Conservation (phyloP, 2,888 invertebrate genomes). For the Priocnemis perturbator region DNA sequence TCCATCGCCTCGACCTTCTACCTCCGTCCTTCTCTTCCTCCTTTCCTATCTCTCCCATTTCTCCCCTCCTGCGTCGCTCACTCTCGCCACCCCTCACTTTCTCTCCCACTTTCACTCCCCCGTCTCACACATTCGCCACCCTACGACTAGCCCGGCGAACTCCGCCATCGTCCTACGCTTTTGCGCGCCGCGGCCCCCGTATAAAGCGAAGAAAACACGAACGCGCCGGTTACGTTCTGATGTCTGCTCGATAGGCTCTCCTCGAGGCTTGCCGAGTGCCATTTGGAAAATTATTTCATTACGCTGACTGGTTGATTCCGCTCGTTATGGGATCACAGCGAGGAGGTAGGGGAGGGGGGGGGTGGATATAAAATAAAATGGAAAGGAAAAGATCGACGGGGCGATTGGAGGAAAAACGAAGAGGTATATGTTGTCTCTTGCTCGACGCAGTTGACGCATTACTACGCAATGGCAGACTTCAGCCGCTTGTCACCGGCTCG, state of each 20-base stretch:
- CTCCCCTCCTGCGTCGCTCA: conserved; percentile 24
- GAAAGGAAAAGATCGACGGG: not conserved
- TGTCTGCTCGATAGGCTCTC: conserved; percentile 39
- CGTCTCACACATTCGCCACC: conserved; percentile 10
- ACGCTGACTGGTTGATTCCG: conserved; percentile 4
- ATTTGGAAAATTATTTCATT: conserved; percentile 23
- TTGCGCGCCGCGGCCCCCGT: conserved; percentile 41
- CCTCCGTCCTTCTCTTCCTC: conserved; percentile 22
- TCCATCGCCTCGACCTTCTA: conserved; percentile 10
- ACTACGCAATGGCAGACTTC: too few relatives aligned
- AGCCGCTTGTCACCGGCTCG: too few relatives aligned
- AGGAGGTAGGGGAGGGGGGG: not conserved
- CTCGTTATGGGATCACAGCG: too few relatives aligned
- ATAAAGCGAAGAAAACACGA: conserved; percentile 33
- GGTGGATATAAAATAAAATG: not conserved
- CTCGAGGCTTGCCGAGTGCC: conserved; percentile 2
- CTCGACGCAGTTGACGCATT: too few relatives aligned
- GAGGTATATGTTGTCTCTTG: not conserved
- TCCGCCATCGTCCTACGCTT: conserved; percentile 19
- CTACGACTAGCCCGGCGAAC: not conserved
- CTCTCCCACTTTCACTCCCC: conserved; percentile 28
- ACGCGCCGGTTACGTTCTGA: conserved; percentile 30
- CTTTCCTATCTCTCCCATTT: conserved; percentile 27
- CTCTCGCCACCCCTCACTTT: conserved; percentile 29
- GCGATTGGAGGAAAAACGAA: not conserved